Conservation (phyloP, 2,113 vertebrate genomes). For the Hemicordylus capensis region DNA sequence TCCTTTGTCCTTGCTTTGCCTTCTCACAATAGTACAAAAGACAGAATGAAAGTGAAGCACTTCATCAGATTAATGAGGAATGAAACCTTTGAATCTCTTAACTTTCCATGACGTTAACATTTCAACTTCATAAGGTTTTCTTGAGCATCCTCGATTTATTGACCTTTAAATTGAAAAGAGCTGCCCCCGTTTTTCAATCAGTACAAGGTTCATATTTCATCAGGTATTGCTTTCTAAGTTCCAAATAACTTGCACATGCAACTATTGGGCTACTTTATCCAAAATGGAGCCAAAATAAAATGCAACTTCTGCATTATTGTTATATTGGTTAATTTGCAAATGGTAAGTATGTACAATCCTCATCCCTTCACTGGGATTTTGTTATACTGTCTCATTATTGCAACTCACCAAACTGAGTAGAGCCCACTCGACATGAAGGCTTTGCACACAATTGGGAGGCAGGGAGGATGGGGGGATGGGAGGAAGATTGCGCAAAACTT, state of each 20-base stretch:
- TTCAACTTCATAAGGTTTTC: neutral
- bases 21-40: neutral
- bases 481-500: no score
- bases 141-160: neutral
- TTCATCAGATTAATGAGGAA: neutral
- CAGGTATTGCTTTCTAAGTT: neutral
- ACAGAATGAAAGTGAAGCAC: neutral
- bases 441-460: no score
- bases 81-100: slow-evolving; percentile 6
- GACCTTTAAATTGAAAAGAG: neutral
- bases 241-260: neutral
- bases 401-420: neutral
- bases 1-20: neutral
- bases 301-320: neutral
- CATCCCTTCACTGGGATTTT: no score
- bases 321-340: neutral
- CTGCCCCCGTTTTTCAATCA: neutral
- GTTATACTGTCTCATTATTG: no score
- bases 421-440: no score
- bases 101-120: neutral
- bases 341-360: neutral
- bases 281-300: neutral
- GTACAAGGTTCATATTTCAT: neutral
- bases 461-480: no score
- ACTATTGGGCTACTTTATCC: neutral